phyloP scores from a whole-genome alignment of 2,888 invertebrate species.

The Drosophila peninsularis region DNA sequence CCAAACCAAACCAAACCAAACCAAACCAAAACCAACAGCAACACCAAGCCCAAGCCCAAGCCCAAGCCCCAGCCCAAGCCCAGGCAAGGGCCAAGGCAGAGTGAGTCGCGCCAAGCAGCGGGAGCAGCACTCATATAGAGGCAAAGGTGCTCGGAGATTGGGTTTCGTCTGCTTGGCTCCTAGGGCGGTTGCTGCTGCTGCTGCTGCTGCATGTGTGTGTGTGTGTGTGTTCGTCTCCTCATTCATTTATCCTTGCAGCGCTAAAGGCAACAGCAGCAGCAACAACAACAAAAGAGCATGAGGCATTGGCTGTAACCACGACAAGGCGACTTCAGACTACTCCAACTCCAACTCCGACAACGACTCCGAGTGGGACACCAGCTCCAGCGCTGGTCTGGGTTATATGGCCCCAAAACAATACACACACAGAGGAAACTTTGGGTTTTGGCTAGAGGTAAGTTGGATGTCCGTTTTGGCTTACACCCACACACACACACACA shows the following conservation, averaged over 20 bases:
- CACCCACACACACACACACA: conserved; percentile 26
- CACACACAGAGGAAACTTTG: conserved; percentile 49
- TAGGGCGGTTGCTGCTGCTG: conserved; percentile 45
- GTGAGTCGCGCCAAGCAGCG: too few relatives aligned
- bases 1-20: conserved; percentile 48
- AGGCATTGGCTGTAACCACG: conserved; percentile 72
- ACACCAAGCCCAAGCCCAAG: conserved; percentile 16
- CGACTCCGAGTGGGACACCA: neutral
- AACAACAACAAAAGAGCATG: conserved; percentile 74
- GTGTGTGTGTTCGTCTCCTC: conserved; percentile 67
- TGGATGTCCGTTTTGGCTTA: conserved; percentile 72
- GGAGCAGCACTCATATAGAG: conserved; percentile 28
- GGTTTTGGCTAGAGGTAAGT: conserved; percentile 43
- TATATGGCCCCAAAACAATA: conserved; percentile 60
- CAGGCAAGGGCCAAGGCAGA: conserved; percentile 33
- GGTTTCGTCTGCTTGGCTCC: conserved; percentile 34
- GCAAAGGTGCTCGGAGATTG: conserved; percentile 55
- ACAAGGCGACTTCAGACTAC: conserved; percentile 58
- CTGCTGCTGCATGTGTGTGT: conserved; percentile 17
- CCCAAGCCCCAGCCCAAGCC: conserved; percentile 15
- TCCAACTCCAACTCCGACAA: neutral
- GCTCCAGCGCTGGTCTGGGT: conserved; percentile 32
- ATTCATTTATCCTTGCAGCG: conserved; percentile 79
- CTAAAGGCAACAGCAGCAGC: conserved; percentile 57
- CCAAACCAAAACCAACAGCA: conserved; percentile 18